Conservation (phyloP, 2,113 vertebrate species). For the Bufo bufo region DNA sequence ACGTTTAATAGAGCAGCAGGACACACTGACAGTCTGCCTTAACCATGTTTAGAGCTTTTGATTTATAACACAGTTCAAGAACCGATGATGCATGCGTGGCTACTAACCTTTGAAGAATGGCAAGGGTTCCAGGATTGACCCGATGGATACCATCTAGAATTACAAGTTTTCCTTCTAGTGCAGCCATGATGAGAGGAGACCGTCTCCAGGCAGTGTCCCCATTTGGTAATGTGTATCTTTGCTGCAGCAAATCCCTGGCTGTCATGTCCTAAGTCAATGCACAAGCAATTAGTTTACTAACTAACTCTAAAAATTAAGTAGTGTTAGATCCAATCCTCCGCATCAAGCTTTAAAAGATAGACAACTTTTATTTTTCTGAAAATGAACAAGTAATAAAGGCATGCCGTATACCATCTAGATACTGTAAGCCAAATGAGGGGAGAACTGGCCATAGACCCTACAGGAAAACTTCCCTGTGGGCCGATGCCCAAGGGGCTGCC, state of each 20-base stretch:
- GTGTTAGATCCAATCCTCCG: not conserved
- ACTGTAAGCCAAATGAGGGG: too few relatives aligned
- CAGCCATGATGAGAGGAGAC: slow-evolving; percentile 87
- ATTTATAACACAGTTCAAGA: not conserved
- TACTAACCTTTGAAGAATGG: slow-evolving; percentile 89
- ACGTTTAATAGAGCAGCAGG: too few relatives aligned
- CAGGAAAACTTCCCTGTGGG: too few relatives aligned
- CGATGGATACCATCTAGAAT: slow-evolving; percentile 92
- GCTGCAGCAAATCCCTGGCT: slow-evolving; percentile 90
- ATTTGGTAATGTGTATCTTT: slow-evolving; percentile 90
- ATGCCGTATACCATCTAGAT: too few relatives aligned
- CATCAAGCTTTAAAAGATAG: not conserved
- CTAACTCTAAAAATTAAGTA: not conserved
- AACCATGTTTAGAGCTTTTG: too few relatives aligned
- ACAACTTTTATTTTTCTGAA: too few relatives aligned
- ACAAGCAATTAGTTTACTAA: slow-evolving; percentile 13
- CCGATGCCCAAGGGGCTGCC: too few relatives aligned
- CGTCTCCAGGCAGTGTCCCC: slow-evolving; percentile 96
- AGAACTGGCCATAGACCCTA: too few relatives aligned
- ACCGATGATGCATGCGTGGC: not conserved
- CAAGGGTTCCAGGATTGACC: slow-evolving; percentile 89
- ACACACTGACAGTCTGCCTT: too few relatives aligned
- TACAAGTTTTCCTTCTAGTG: slow-evolving; percentile 89
- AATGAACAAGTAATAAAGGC: too few relatives aligned
- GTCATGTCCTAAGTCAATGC: slow-evolving; percentile 87